A percentile compares a stretch with the other conserved stretches of the same genome.
These are phyloP conservation scores for Peromyscus aztecus DNA, from an alignment of 2,797 vertebrate species.

Conservation along the genomic window DNA sequence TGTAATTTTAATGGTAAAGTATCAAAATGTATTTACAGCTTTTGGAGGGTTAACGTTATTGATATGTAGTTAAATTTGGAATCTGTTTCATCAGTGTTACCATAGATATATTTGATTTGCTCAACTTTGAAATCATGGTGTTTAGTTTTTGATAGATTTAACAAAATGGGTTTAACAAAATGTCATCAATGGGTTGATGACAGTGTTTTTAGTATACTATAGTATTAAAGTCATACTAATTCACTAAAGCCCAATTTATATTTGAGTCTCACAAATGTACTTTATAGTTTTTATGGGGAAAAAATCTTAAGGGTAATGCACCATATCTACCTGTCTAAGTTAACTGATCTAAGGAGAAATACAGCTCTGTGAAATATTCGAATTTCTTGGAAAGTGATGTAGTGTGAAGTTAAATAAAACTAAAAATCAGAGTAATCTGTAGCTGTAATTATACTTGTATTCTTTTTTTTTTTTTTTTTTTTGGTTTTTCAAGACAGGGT, in stretches of 20 bases:
- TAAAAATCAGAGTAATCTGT: conserved; percentile 18
- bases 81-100: conserved; percentile 39
- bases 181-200: neutral
- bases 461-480: neutral
- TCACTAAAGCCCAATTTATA: conserved; percentile 4
- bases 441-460: neutral
- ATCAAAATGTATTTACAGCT: conserved; percentile 12
- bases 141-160: conserved; percentile 47
- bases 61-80: conserved; percentile 9
- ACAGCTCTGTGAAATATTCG: conserved; percentile 21
- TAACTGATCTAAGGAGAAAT: conserved; percentile 18
- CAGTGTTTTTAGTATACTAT: conserved; percentile 28
- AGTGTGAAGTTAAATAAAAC: conserved; percentile 23
- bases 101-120: neutral
- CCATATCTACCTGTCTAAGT: neutral
- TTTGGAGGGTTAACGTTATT: neutral
- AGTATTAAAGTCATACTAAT: conserved; percentile 16
- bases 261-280: conserved; percentile 11
- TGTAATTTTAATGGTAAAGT: conserved; percentile 12
- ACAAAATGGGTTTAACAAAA: neutral
- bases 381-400: conserved; percentile 49
- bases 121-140: conserved; percentile 11
- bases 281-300: neutral
- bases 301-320: neutral
- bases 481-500: too few relatives aligned